Conservation (phyloP, 2,113 vertebrate genomes). For the Trematocara nigrifrons region DNA sequence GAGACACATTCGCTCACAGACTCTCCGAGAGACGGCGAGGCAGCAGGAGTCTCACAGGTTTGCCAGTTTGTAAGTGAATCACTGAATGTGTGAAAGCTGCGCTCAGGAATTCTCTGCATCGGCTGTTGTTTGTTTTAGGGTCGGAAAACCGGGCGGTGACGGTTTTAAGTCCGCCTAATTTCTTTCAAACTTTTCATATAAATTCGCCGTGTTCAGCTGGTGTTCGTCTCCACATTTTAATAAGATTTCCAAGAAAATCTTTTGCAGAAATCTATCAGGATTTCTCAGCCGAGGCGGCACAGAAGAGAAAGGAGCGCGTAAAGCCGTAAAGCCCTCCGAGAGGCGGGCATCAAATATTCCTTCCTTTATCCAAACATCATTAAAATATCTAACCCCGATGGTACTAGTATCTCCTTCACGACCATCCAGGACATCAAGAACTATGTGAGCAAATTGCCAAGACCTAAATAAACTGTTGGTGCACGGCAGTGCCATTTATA, state of each 20-base stretch:
- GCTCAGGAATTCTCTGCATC: neutral
- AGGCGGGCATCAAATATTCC: no score
- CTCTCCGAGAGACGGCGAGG: neutral
- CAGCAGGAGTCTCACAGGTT: neutral
- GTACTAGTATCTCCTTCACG: rapidly evolving
- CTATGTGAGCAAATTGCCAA: no score
- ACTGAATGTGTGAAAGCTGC: rapidly evolving
- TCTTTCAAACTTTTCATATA: neutral
- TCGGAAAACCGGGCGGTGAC: rapidly evolving
- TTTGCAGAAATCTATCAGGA: neutral
- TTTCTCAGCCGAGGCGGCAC: no score
- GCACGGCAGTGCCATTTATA: no score
- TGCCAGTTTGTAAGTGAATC: neutral
- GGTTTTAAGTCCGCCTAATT: neutral
- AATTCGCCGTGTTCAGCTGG: neutral
- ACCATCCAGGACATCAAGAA: no score
- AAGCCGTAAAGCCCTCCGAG: no score
- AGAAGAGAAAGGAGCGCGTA: no score
- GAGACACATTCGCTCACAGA: neutral
- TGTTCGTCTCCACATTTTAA: neutral
- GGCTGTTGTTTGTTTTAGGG: neutral
- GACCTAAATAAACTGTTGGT: no score
- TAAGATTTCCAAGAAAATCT: rapidly evolving
- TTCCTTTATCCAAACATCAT: no score
- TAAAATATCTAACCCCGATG: no score